These are phyloP conservation scores for Malurus cyaneus DNA, from an alignment of 2,113 vertebrate species.

Conservation along the genomic window DNA sequence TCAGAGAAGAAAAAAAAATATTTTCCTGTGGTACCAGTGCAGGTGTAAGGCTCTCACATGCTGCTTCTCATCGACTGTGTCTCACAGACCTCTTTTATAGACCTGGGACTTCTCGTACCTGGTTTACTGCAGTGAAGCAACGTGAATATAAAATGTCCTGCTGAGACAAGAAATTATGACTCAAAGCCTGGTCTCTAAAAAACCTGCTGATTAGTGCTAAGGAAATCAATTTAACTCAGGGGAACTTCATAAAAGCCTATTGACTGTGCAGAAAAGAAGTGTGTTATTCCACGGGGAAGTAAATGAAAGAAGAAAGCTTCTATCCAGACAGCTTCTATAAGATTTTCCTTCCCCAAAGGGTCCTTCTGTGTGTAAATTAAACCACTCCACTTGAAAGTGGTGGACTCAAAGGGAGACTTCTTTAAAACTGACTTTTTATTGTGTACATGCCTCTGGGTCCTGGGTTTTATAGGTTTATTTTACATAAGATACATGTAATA, in stretches of 20 bases:
- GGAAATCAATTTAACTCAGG: slow-evolving; percentile 15
- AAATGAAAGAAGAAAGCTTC: background rate
- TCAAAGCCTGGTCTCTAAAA: background rate
- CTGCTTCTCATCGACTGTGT: background rate
- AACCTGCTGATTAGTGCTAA: background rate
- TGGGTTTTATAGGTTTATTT: background rate
- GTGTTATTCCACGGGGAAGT: background rate
- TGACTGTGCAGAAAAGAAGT: slow-evolving; percentile 13
- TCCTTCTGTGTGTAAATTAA: slow-evolving; percentile 28
- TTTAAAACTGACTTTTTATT: background rate
- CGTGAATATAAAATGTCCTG: background rate
- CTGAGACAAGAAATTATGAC: background rate
- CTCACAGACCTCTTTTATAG: background rate
- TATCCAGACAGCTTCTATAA: background rate
- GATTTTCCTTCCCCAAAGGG: slow-evolving; percentile 23
- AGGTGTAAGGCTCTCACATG: background rate
- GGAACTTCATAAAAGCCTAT: background rate
- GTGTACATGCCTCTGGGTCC: background rate
- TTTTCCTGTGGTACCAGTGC: background rate
- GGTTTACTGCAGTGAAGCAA: background rate
- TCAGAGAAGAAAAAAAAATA: background rate
- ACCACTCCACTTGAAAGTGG: background rate
- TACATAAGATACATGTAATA: background rate
- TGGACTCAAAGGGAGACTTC: background rate
- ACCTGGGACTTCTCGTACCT: background rate